phyloP scores from a whole-genome alignment of 2,113 vertebrate genomes.

The Psammodynastes pulverulentus region DNA sequence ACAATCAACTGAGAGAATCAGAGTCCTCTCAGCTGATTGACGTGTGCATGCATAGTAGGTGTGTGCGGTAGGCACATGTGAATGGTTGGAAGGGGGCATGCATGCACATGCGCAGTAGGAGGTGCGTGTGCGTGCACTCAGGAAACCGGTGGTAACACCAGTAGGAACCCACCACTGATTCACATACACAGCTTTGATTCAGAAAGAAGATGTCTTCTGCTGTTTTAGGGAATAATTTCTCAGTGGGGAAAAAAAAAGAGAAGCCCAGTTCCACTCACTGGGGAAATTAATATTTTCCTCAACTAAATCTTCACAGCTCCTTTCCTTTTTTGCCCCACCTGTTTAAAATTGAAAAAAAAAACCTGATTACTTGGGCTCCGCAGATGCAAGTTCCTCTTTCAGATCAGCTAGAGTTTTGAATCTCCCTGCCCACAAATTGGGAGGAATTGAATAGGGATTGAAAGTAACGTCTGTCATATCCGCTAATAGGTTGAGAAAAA shows the following conservation, averaged over 20 bases:
- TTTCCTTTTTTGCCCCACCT: background rate
- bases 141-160: no score
- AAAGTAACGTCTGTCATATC: background rate
- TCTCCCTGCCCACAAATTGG: background rate
- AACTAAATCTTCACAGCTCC: background rate
- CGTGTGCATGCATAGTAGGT: no score
- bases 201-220: background rate
- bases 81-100: no score
- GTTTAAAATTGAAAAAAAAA: background rate
- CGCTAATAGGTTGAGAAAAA: background rate
- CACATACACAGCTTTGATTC: background rate
- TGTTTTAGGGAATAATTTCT: slow-evolving; percentile 24
- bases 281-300: background rate
- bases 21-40: no score
- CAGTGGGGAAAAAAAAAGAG: background rate
- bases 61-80: no score
- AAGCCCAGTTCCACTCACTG: background rate
- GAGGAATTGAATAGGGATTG: background rate
- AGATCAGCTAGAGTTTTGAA: background rate
- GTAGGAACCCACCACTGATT: no score
- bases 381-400: background rate
- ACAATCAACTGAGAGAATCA: no score
- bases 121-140: no score
- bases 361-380: background rate
- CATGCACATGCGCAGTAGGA: no score